Evolutionary conservation across 2,888 invertebrate genomes (phyloP).

Genomic region (Orthonevra nobilis): DNA sequence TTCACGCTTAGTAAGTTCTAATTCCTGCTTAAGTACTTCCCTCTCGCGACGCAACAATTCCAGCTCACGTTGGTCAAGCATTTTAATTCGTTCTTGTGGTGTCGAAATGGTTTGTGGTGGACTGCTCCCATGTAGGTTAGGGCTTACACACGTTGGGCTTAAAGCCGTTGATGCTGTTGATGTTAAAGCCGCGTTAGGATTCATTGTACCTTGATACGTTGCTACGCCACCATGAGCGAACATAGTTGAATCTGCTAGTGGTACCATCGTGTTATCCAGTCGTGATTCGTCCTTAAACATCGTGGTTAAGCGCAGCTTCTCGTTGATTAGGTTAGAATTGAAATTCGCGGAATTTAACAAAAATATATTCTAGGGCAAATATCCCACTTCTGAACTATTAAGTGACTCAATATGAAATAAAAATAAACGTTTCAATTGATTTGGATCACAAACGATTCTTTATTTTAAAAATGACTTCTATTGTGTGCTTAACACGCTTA

Average conservation of each 20-base stretch:
- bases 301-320: no score
- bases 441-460: no score
- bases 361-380: no score
- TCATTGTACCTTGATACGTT: not conserved
- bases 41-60: not conserved
- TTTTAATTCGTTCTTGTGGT: not conserved
- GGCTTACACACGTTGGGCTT: no score
- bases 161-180: no score
- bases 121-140: not conserved
- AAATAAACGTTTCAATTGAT: no score
- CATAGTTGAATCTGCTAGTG: not conserved
- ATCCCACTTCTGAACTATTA: no score
- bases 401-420: no score
- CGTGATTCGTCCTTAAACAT: not conserved
- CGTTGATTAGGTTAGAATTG: no score
- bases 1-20: not conserved
- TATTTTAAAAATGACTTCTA: no score
- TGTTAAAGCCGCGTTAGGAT: not conserved
- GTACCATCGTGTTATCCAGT: not conserved
- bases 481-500: no score
- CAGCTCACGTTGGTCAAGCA: not conserved
- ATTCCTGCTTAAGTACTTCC: not conserved
- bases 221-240: not conserved
- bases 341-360: no score
- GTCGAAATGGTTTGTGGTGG: not conserved